Base-by-base conservation (phyloP, 2,113 vertebrate genomes). In the Canis aureus region DNA sequence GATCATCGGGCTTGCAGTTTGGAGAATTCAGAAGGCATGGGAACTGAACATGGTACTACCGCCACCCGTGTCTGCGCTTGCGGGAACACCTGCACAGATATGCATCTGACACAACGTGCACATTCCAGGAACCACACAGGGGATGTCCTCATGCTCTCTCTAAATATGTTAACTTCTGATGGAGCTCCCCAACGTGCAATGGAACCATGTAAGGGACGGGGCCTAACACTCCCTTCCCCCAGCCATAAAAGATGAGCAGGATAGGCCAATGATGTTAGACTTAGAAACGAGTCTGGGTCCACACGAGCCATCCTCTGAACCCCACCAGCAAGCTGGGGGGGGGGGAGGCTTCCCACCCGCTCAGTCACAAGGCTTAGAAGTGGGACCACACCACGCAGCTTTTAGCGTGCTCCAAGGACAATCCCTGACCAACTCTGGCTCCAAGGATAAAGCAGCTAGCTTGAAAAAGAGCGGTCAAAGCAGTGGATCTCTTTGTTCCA, bases 401-500 rank as follows among this genome's bases (percentile, higher is more conserved):
- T 35, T n/a, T 23, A 35, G 64, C 27, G 22, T 5, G 83, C 3
- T 53, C 29, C 49, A 32, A 25, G 38, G 55, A n/a, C 29, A 10
- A 0, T 43, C 62, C 62, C n/a, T 7, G 0, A 22, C 4, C 62
- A 38, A 23, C 29, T 53, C 32, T 4, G 27, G 15, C 55, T 51
- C 13, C 69, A 74, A 22, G 7, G 27, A 13, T 29, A 64, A 62
- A 16, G 1, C 6, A 0, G 20, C 57, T 2, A 38, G 16, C 32
- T 51, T 20, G 69, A 35, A 51, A 73, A 74, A 25, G 69, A 53
- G 57, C 13, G 51, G 29, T 22, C 5, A 32, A 38, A 15, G 51
- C 11, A 1, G 15, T 0, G 38, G 55, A 11, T 15, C 35, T 0
- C 6, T 2, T 3, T n/a, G 3, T 19, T 20, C 89, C 16, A 19